Percentiles rank a stretch among this genome's conserved stretches.
These are phyloP conservation scores for Uromys caudimaculatus DNA, from an alignment of 2,797 vertebrate genomes.

Conservation along the genomic window DNA sequence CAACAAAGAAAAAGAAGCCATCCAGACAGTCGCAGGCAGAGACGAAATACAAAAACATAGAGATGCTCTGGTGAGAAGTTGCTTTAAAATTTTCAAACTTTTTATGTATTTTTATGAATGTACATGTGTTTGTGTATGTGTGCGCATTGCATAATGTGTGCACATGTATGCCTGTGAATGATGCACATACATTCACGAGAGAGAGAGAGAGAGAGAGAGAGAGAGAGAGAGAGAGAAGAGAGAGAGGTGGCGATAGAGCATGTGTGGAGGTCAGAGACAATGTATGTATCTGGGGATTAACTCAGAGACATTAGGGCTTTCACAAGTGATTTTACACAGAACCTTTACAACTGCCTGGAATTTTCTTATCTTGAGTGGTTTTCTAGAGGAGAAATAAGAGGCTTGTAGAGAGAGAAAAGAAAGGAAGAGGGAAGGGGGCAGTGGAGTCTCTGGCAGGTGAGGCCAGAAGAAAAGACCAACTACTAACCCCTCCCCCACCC, in stretches of 20 bases:
- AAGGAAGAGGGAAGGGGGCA: no score
- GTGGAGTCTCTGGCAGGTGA: neutral
- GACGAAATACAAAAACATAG: slow-evolving; percentile 74
- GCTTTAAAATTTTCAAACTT: neutral
- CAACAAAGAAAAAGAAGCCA: slow-evolving; percentile 41
- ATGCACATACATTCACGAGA: neutral
- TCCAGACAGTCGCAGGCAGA: neutral
- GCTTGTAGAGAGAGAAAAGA: neutral
- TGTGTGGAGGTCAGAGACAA: neutral
- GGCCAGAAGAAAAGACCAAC: neutral
- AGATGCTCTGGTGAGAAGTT: slow-evolving; percentile 77
- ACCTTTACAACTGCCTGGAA: slow-evolving; percentile 47
- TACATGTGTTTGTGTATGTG: neutral
- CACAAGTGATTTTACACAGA: neutral
- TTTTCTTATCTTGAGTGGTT: neutral
- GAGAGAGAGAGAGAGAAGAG: neutral
- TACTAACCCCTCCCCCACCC: neutral
- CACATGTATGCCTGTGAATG: neutral
- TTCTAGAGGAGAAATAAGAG: slow-evolving; percentile 17
- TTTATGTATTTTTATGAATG: neutral
- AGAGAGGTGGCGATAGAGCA: neutral
- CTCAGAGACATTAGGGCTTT: neutral
- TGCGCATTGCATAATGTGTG: neutral
- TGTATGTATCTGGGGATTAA: no score
- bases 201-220: neutral